Evolutionary conservation across 2,113 vertebrate species (phyloP).

Genomic region (Entelurus aequoreus): DNA sequence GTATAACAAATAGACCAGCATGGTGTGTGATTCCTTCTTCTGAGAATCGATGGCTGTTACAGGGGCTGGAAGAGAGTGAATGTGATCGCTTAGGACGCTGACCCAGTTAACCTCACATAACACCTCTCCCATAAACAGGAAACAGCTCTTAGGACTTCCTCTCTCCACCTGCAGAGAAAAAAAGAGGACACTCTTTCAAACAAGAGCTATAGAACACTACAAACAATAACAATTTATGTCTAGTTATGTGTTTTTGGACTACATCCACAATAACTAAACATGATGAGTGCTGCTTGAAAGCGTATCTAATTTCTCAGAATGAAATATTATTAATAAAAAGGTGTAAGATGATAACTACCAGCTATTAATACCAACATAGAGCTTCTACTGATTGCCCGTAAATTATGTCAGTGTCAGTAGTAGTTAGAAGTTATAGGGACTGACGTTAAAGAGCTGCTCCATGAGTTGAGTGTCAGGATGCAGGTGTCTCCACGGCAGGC

Average conservation of each 20-base stretch:
- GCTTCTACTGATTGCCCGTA: constrained; percentile 25
- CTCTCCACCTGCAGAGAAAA: constrained; percentile 81
- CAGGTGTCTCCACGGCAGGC: constrained; percentile 85
- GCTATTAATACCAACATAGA: constrained; percentile 33
- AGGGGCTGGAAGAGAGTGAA: constrained; percentile 71
- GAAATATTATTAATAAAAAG: constrained; percentile 10
- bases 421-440: constrained; percentile 13
- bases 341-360: constrained; percentile 13
- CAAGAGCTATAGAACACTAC: not conserved
- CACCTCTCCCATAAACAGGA: constrained; percentile 87
- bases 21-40: constrained; percentile 62
- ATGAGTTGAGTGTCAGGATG: constrained; percentile 88
- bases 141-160: constrained; percentile 95
- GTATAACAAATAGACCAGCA: constrained; percentile 90
- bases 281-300: not conserved
- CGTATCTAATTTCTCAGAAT: not conserved
- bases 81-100: constrained; percentile 84
- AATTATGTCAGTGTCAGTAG: constrained; percentile 19
- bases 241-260: not conserved
- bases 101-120: constrained; percentile 96
- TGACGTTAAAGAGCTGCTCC: constrained; percentile 94
- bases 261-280: not conserved
- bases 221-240: not conserved
- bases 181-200: not conserved
- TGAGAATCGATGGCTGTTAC: constrained; percentile 40